A percentile compares a stretch with the other conserved stretches of the same genome.
Conservation (phyloP, 2,113 vertebrate genomes). For the Motacilla alba region DNA sequence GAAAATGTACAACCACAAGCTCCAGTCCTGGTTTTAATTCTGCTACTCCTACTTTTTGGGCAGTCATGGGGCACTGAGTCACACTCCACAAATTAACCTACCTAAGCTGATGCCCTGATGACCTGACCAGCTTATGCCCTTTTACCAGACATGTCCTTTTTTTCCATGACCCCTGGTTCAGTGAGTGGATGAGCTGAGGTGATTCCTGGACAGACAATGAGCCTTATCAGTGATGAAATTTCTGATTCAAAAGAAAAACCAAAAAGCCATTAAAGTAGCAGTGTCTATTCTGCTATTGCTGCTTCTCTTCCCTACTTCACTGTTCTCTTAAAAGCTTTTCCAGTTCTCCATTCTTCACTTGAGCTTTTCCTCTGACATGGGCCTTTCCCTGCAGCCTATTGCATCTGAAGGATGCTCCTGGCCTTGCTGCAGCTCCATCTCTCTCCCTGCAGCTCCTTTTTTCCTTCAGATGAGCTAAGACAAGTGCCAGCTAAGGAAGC, state of each 20-base stretch:
- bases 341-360: background rate
- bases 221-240: background rate
- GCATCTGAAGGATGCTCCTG: background rate
- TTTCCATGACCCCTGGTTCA: background rate
- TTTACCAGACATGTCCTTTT: fast-evolving
- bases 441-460: background rate
- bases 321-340: background rate
- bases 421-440: background rate
- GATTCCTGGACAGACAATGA: background rate
- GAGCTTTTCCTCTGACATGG: background rate
- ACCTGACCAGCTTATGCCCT: background rate
- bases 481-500: background rate
- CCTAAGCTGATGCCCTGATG: background rate
- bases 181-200: background rate
- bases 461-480: background rate
- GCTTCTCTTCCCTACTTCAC: background rate
- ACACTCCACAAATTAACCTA: background rate
- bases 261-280: background rate
- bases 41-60: background rate
- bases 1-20: fast-evolving
- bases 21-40: background rate
- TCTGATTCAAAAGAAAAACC: background rate
- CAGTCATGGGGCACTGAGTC: background rate
- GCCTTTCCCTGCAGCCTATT: background rate
- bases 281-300: background rate